Evolutionary conservation across 2,797 vertebrate species (phyloP).

Genomic region (Hydrophis major): DNA sequence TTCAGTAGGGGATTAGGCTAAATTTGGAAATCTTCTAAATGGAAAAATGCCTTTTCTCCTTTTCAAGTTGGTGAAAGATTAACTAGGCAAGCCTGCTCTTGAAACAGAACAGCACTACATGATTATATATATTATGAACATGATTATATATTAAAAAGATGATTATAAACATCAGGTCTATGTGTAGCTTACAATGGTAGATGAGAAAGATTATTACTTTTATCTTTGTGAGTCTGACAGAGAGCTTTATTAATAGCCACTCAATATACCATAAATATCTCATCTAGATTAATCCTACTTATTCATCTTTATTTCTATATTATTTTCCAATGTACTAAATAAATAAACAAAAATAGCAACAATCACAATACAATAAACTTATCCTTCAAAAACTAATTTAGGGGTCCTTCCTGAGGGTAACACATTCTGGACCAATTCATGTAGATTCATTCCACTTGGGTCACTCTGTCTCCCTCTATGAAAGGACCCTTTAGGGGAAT

Average conservation of each 20-base stretch:
- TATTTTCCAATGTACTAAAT: neutral
- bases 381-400: neutral
- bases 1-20: neutral
- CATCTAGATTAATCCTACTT: neutral
- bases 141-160: neutral
- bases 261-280: neutral
- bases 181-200: neutral
- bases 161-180: neutral
- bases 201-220: neutral
- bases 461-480: neutral
- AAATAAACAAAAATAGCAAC: neutral
- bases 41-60: neutral
- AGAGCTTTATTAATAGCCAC: neutral
- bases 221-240: neutral
- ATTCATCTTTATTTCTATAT: neutral
- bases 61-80: neutral
- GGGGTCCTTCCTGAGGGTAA: neutral
- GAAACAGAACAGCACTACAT: neutral
- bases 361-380: neutral
- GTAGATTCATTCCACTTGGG: neutral
- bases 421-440: neutral
- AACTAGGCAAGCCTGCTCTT: neutral
- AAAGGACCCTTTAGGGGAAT: neutral
- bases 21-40: neutral
- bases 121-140: neutral